Base-by-base conservation (phyloP, 2,888 invertebrate species). In the Chaetogeoica ovagalla region DNA sequence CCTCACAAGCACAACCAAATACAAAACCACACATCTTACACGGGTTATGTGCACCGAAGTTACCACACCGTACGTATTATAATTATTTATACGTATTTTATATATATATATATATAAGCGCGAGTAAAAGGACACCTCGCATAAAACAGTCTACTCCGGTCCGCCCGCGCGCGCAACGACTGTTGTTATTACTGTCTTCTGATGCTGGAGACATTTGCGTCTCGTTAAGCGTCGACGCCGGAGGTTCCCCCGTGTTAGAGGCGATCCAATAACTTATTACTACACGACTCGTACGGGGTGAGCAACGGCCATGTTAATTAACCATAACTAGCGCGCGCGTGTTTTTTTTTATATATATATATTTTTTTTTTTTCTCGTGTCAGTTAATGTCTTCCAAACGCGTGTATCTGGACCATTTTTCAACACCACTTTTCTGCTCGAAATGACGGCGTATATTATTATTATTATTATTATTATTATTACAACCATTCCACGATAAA, bases 261-360 rank as follows among this genome's bases (percentile, higher is more conserved):
- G 43, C 21, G 66, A 68, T 57, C 65, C 74, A 39, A 75, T 65
- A 57, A 75, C 74, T 65, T 76, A 66, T 39, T 30, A 30, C 30
- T 30, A 55, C 19, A 19, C 55, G 55, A 6, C 17, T 55, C 19
- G 55, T 55, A 72, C 15, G 3, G 59, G 7, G 21, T 21, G 74
- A 74, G 37, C 74, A 19, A 74, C 55, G 55, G 15, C 63, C 5
- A 60, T 52, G 69, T 77, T 77, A 77, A 77, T 77, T 77, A 77
- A 70, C 77, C 77, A 76, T 76, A 76, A 76, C 68, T 37, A 74
- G 62, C 21, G 39, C 17, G 39, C 17, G 55, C 4, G 19, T 19
- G 17, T 19, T 19, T 19, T 55, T 19, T 48, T 48, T 48, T 21
- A 65, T 39, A 13, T n/a, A n/a, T n/a, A n/a, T n/a, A n/a, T n/a